Evolutionary conservation across 2,888 invertebrate genomes (phyloP).

Genomic region (Cosmorhoe ocellata): DNA sequence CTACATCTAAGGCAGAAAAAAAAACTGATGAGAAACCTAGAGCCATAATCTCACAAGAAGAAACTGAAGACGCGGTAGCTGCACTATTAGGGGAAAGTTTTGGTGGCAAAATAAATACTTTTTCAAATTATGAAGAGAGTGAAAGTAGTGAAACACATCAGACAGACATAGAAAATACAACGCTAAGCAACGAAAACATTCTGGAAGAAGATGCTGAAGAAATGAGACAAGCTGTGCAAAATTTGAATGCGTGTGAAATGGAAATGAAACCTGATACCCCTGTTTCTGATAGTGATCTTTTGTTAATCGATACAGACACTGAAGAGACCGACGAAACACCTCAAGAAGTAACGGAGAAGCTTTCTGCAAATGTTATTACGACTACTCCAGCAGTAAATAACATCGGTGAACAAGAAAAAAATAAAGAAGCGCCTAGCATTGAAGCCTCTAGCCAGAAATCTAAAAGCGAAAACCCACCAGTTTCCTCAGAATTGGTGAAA

Average conservation of each 20-base stretch:
- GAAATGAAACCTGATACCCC: conserved; percentile 92
- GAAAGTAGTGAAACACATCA: conserved; percentile 64
- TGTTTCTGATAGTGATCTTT: conserved; percentile 90
- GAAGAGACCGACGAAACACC: conserved; percentile 86
- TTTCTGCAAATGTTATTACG: conserved; percentile 65
- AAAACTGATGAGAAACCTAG: conserved; percentile 89
- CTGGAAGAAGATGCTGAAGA: conserved; percentile 90
- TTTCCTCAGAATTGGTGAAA: conserved; percentile 9
- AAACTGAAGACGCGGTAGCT: conserved; percentile 95
- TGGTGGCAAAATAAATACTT: conserved; percentile 83
- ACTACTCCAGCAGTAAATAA: conserved; percentile 55
- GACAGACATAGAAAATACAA: conserved; percentile 71
- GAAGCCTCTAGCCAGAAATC: conserved; percentile 14
- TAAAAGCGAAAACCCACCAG: conserved; percentile 13
- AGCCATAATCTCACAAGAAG: conserved; percentile 94
- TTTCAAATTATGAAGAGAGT: conserved; percentile 81
- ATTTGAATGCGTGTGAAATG: conserved; percentile 86
- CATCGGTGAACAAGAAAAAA: conserved; percentile 53
- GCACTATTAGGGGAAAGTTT: conserved; percentile 94
- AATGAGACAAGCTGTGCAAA: conserved; percentile 92
- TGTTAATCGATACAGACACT: conserved; percentile 93
- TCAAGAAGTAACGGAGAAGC: conserved; percentile 68
- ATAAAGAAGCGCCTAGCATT: conserved; percentile 54
- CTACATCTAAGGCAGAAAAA: conserved; percentile 72
- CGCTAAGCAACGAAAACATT: conserved; percentile 78